Conservation (phyloP, 1,140 invertebrate species). For the Bactericera cockerelli region DNA sequence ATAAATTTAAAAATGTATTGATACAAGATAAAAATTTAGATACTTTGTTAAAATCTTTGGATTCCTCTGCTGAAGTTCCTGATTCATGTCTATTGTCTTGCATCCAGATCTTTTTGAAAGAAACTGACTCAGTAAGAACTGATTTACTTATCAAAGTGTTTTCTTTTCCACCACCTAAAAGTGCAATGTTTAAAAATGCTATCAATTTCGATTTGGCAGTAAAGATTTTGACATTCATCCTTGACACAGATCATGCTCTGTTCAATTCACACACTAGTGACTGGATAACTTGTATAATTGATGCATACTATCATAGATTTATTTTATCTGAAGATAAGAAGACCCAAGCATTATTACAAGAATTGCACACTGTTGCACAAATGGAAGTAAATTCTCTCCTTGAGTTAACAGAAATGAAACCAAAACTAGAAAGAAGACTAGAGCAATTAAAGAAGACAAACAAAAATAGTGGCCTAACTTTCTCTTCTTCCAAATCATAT, state of each 20-base stretch:
- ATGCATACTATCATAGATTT: constrained; percentile 3
- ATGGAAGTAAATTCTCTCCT: background rate
- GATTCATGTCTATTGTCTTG: background rate
- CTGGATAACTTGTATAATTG: background rate
- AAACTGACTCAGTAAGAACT: background rate
- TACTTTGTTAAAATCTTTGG: background rate
- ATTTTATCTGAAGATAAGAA: background rate
- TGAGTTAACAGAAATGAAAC: background rate
- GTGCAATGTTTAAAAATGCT: background rate
- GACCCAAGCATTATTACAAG: background rate
- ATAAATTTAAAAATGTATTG: background rate
- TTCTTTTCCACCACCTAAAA: background rate
- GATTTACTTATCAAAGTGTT: background rate
- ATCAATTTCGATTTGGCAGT: background rate
- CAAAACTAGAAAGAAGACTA: background rate
- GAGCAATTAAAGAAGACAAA: background rate
- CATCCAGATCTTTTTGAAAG: background rate
- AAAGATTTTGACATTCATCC: background rate
- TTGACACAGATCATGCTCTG: background rate
- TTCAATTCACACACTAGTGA: background rate
- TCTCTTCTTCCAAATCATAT: background rate
- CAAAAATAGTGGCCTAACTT: background rate
- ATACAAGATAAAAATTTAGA: background rate
- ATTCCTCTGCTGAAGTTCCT: background rate
- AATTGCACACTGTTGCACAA: background rate